A percentile compares a stretch with the other conserved stretches of the same genome.
These are phyloP conservation scores for Mesaphorura yosii DNA, from an alignment of 1,140 invertebrate species.

Conservation along the genomic window DNA sequence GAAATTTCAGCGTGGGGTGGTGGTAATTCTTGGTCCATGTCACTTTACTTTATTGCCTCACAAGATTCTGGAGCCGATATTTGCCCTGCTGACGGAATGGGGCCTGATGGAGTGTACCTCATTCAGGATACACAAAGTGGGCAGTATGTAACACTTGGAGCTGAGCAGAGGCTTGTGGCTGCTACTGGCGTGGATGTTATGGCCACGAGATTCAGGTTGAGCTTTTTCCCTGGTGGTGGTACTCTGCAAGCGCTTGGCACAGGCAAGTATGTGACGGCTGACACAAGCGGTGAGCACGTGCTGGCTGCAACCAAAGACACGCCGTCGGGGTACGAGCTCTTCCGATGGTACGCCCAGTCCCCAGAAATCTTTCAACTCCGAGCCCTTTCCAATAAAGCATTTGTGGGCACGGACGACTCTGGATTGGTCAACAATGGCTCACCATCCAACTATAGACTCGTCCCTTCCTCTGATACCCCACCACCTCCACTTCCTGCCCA, in stretches of 20 bases:
- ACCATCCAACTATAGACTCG: conserved; percentile 1
- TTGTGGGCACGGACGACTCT: background rate
- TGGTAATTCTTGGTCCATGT: conserved; percentile 6
- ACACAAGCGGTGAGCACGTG: background rate
- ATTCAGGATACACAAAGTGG: conserved; percentile 9
- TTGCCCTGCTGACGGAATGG: background rate
- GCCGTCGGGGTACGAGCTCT: background rate
- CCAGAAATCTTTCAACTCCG: background rate
- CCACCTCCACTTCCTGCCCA: background rate
- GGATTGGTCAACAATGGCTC: conserved; percentile 5
- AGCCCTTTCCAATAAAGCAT: conserved; percentile 1
- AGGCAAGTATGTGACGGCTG: conserved; percentile 5
- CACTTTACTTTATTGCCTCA: conserved; percentile 7
- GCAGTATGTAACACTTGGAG: background rate
- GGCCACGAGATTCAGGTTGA: conserved; percentile 6
- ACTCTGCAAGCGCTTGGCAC: conserved; percentile 1
- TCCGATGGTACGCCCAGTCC: background rate
- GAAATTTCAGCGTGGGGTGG: conserved; percentile 5
- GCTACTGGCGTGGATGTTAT: background rate
- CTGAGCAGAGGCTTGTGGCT: background rate
- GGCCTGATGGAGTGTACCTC: conserved; percentile 3
- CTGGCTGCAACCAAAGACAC: background rate
- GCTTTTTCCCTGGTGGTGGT: conserved; percentile 2
- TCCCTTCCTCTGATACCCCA: background rate
- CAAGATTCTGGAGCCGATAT: conserved; percentile 1